Conservation (phyloP, 1,140 invertebrate species). For the Penaeus chinensis region DNA sequence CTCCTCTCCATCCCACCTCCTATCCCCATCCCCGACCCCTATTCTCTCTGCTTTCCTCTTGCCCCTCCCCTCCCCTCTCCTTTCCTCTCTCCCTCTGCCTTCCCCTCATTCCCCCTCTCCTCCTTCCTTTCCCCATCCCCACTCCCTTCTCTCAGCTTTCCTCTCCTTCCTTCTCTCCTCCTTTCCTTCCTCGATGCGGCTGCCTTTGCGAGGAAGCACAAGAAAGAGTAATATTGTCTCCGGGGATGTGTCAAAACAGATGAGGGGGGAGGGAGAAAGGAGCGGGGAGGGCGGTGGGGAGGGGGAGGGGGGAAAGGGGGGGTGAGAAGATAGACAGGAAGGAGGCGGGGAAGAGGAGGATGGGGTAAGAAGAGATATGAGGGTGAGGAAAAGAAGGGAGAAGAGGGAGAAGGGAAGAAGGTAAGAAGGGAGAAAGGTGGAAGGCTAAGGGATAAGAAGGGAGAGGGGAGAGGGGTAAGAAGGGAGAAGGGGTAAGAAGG, state of each 20-base stretch:
- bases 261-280: background rate
- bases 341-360: background rate
- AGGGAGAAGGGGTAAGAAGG: background rate
- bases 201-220: too few species aligned
- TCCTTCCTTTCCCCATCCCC: too few species aligned
- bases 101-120: too few species aligned
- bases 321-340: background rate
- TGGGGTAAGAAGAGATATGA: background rate
- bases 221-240: background rate
- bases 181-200: too few species aligned
- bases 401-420: background rate
- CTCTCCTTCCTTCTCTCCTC: too few species aligned
- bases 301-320: slow-evolving; percentile 1
- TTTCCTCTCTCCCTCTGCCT: too few species aligned
- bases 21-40: background rate
- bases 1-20: background rate
- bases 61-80: background rate
- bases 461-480: background rate
- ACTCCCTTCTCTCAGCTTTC: too few species aligned
- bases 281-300: background rate
- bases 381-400: background rate
- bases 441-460: background rate
- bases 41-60: background rate
- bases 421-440: background rate
- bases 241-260: background rate